Evolutionary conservation across 2,888 invertebrate genomes (phyloP), one percentile per base, ranked within the genome.

Genomic region (Phyllotreta striolata): DNA sequence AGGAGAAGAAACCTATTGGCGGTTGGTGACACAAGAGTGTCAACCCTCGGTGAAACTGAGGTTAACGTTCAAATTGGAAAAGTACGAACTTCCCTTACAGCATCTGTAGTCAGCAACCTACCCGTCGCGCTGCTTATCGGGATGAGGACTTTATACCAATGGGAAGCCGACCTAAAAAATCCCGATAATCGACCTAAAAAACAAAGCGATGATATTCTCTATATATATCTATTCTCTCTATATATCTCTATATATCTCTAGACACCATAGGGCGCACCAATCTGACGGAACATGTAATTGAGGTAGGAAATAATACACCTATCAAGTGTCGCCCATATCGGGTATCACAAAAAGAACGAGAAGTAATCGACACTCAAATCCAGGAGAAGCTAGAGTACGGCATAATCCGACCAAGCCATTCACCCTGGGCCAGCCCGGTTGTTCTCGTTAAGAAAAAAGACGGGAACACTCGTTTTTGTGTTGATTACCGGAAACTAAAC

Each of bases 401-500:
- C 14, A 46, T 66, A 1, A 69, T 68, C n/a, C 10, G 66, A n/a
- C 67, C 67, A 9, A 60, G 65, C 54, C 43, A 55, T 10, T 47
- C 46, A 14, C 61, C 65, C 9, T 66, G 67, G 66, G 46, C 62
- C 4, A 59, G 65, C 8, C 61, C 60, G 7, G 62, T 67, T 9
- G 59, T 70, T 6, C 63, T 68, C 5, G 55, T 63, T n/a, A 64
- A 69, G 54, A 69, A 67, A 40, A 67, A 67, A 40, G 65, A 67
- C 54, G 66, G 62, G 2, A 46, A 39, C 0, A 52, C 34, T 9
- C 14, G 70, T 10, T 70, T 71, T 44, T 71, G 69, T 14, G 66
- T 65, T 8, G 66, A 69, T 24, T 69, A 68, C 39, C 35, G 64
- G 52, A 58, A 63, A 70, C 7, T 70, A 12, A 70, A 71, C 52